phyloP scores from a whole-genome alignment of 2,113 vertebrate species.

The Mus pahari region DNA sequence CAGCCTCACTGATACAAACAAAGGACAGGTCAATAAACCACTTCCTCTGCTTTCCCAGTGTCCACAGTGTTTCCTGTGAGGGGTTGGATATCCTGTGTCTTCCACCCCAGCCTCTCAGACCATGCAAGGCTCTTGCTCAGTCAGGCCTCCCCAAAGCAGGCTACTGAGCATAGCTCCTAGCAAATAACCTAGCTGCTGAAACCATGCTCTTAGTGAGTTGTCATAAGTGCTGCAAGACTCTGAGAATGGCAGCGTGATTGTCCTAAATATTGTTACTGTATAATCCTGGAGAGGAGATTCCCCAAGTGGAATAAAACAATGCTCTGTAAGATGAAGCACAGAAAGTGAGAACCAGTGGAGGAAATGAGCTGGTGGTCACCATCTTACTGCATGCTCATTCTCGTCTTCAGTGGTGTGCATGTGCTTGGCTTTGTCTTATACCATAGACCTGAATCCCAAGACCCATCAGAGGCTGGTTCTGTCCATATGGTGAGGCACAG shows the following conservation, averaged over 20 bases:
- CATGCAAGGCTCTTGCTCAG: not conserved
- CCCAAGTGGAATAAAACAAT: not conserved
- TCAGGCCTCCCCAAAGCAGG: not conserved
- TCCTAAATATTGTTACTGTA: not conserved
- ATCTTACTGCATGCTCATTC: not conserved
- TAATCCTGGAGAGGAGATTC: not conserved
- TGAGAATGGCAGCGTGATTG: not conserved
- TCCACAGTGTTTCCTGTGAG: constrained; percentile 54
- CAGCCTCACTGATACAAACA: not conserved
- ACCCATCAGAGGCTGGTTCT: not conserved
- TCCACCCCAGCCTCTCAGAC: not conserved
- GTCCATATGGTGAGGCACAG: not conserved
- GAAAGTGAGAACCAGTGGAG: not conserved
- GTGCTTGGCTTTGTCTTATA: not conserved
- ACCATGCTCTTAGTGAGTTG: not conserved
- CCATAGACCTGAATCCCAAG: not conserved
- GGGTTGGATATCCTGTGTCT: not conserved
- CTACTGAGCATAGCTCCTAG: not conserved
- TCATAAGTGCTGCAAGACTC: constrained; percentile 19
- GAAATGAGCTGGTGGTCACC: not conserved
- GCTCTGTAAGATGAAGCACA: not conserved
- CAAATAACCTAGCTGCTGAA: not conserved
- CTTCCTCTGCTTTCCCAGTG: constrained; percentile 41
- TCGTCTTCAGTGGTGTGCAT: not conserved
- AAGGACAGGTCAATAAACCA: not conserved